Evolutionary conservation across 2,797 vertebrate species (phyloP), one percentile per base, ranked within the genome.

Genomic region (Euphonia xanthogaster): DNA sequence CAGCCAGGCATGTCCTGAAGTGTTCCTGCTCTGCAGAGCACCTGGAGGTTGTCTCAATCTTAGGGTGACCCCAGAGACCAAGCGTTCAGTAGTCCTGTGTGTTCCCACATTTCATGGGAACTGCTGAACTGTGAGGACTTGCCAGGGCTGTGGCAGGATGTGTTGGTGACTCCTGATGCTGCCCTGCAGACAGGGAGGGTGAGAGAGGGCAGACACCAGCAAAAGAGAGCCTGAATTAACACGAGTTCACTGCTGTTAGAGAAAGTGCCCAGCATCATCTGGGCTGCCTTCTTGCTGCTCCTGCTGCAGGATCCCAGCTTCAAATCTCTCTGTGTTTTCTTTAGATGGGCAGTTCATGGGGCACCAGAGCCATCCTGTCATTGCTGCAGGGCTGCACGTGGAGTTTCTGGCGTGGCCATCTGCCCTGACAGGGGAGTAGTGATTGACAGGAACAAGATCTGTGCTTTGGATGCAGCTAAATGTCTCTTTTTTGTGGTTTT

Each of bases 391-490:
- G 48, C 61, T 73, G 54, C 39, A 1, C 4, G 31, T 24, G 75
- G 35, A 28, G 35, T 7, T 40, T 33, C 65, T 67, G 67, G 5
- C 21, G 60, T 31, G 75, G 30, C 25, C 19, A 9, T 33, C 57
- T 50, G 39, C 45, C 1, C 31, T 27, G 47, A 6, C 45, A 63
- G 67, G 55, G 51, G n/a, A 9, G 47, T 1, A 16, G 31, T 25
- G 63, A 30, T 0, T 4, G 31, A 11, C 24, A 14, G 45, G 3
- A 33, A 27, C 0, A 0, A 7, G 10, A 6, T 11, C 21, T 50
- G 55, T 16, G 37, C 35, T 70, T 62, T 33, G 50, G 62, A 13
- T 62, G 50, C 61, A 77, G 61, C 39, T 65, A 0, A 16, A 24
- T 20, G 18, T 23, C n/a, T 28, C 13, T 18, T 35, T 37, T 55